phyloP scores from a whole-genome alignment of 2,888 invertebrate species.

The Hirudinaria manillensis region DNA sequence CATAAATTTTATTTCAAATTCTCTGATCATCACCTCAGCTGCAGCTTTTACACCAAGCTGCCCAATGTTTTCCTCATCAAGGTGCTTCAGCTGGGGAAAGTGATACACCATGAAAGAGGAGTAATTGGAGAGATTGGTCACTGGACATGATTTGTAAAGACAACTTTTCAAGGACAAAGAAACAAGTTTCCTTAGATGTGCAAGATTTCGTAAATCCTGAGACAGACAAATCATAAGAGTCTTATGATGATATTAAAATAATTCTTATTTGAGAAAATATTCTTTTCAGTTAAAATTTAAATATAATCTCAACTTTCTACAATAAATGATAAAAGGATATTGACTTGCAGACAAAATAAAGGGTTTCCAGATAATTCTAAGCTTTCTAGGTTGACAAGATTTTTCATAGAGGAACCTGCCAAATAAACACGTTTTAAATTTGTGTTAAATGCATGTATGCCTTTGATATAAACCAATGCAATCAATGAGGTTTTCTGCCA shows the following conservation, averaged over 20 bases:
- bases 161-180: slow-evolving; percentile 47
- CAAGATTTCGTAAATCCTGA: slow-evolving; percentile 50
- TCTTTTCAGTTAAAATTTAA: not conserved
- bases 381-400: slow-evolving; percentile 45
- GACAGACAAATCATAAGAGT: slow-evolving; percentile 15
- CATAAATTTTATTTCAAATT: too few relatives aligned
- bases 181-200: slow-evolving; percentile 44
- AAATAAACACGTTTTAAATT: not conserved
- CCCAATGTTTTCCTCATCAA: slow-evolving; percentile 51
- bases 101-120: slow-evolving; percentile 52
- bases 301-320: not conserved
- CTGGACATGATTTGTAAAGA: slow-evolving; percentile 48
- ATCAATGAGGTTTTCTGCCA: slow-evolving; percentile 51
- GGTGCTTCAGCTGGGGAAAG: slow-evolving; percentile 46
- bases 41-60: slow-evolving; percentile 47
- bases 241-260: not conserved
- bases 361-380: slow-evolving; percentile 52
- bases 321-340: not conserved
- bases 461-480: slow-evolving; percentile 52
- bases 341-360: slow-evolving; percentile 49
- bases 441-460: not conserved
- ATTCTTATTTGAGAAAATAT: not conserved
- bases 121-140: slow-evolving; percentile 52
- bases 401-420: slow-evolving; percentile 47
- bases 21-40: slow-evolving; percentile 46